Percentiles rank a stretch among this genome's conserved stretches.
phyloP scores from a whole-genome alignment of 2,888 invertebrate species.

The Rotaria magnacalcarata region DNA sequence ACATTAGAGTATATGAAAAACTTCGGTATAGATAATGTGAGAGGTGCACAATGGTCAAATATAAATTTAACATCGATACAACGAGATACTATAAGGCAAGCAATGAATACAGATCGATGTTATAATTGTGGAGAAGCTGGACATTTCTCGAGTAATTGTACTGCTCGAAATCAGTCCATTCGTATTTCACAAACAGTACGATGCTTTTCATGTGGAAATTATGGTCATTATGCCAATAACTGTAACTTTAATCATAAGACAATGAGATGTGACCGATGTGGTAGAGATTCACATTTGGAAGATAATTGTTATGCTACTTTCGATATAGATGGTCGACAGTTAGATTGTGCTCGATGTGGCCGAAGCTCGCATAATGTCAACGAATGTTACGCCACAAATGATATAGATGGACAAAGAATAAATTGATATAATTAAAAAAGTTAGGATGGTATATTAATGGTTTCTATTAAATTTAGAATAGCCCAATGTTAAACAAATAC shows the following conservation, averaged over 20 bases:
- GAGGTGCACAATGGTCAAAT: constrained; percentile 12
- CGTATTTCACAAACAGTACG: no score
- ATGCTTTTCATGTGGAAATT: background rate
- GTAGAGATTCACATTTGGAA: background rate
- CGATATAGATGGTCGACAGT: background rate
- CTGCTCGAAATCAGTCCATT: no score
- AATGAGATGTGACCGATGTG: background rate
- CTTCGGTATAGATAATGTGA: background rate
- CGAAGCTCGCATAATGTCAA: no score
- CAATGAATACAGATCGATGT: background rate
- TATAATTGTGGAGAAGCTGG: background rate
- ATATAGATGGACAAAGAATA: background rate
- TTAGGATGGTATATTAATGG: no score
- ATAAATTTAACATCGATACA: background rate
- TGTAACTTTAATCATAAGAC: no score
- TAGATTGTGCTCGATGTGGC: background rate
- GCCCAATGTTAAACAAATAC: no score
- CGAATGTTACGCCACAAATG: background rate
- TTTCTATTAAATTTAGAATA: no score
- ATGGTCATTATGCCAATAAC: background rate
- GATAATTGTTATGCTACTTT: background rate
- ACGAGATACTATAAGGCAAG: background rate
- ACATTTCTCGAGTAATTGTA: background rate
- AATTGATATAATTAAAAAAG: background rate
- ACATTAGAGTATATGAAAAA: background rate